Base-by-base conservation (phyloP, 2,888 invertebrate species). In the Lathronympha strigana region DNA sequence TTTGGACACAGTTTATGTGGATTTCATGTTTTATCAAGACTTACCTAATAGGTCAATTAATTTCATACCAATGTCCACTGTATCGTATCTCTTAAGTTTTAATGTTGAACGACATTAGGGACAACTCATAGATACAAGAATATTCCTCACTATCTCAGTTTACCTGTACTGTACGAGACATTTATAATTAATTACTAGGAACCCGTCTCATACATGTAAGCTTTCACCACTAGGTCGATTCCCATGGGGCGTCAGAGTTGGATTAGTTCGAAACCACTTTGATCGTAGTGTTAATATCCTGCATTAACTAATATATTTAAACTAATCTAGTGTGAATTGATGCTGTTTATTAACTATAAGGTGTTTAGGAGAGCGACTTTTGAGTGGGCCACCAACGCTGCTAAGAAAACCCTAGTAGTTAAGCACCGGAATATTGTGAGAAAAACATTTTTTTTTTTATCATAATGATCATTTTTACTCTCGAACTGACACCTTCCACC, bases 161-260 rank as follows among this genome's bases (percentile, higher is more conserved):
- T 15, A 28, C 15, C 31, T 36, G 33, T 36, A 47, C 45, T n/a
- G n/a, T 50, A 50, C 50, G 53, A 68, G 63, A 61, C 66, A 28
- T 70, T 69, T n/a, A n/a, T n/a, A n/a, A 70, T 67, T 70, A 69
- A 70, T 68, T 62, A 31, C 67, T 17, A 33, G 33, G 33, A 51
- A 53, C 62, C 49, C 62, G 38, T 62, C 61, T 66, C 50, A 33
- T 31, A 43, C 63, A 36, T 50, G 43, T 70, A 70, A 61, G 67
- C 67, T 70, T 70, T 70, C 67, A 67, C 69, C 69, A 21, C 62
- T 23, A 58, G 43, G 54, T 60, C 45, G 47, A 57, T 58, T 62
- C 68, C 67, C 68, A 61, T 40, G 61, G 63, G 68, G 38, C 21
- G 36, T 54, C 50, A 38, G 28, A 49, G 50, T 43, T 31, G 53